Evolutionary conservation across 92 coral and sea anemone genomes (phyloP).

Genomic region (Umimayanthus chanpuru): DNA sequence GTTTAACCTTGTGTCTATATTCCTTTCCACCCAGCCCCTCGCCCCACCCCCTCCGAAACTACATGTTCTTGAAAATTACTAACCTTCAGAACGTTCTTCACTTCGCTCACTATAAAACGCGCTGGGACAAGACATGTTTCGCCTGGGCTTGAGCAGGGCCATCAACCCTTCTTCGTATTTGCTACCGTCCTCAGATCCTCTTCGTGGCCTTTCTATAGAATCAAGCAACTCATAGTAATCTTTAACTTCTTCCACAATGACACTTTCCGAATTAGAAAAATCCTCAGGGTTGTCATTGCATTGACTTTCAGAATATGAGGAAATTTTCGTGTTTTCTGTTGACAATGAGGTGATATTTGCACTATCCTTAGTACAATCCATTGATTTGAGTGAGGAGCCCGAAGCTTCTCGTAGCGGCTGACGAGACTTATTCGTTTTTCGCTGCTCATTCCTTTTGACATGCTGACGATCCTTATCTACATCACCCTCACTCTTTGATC

Average conservation of each 20-base stretch:
- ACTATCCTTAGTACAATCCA: background rate
- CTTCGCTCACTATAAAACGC: background rate
- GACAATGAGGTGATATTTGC: background rate
- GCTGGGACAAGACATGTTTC: slow-evolving; percentile 28
- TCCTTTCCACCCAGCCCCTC: background rate
- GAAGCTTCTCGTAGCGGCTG: background rate
- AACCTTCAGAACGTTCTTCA: background rate
- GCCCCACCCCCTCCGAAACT: background rate
- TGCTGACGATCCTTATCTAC: background rate
- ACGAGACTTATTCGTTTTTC: background rate
- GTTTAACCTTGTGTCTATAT: no score
- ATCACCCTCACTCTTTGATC: slow-evolving; percentile 30
- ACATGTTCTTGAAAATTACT: background rate
- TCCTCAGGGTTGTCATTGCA: background rate
- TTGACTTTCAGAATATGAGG: background rate
- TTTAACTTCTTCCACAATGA: background rate
- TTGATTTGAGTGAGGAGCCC: background rate
- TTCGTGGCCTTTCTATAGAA: background rate
- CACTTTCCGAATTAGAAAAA: background rate
- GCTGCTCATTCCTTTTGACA: background rate
- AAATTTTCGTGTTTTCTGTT: background rate
- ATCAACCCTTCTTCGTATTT: background rate
- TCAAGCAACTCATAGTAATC: background rate
- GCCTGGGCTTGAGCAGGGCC: background rate
- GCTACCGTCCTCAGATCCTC: slow-evolving; percentile 26